Base-by-base conservation (phyloP, 1,140 invertebrate species). In the Pygmarrhopalites habei region DNA sequence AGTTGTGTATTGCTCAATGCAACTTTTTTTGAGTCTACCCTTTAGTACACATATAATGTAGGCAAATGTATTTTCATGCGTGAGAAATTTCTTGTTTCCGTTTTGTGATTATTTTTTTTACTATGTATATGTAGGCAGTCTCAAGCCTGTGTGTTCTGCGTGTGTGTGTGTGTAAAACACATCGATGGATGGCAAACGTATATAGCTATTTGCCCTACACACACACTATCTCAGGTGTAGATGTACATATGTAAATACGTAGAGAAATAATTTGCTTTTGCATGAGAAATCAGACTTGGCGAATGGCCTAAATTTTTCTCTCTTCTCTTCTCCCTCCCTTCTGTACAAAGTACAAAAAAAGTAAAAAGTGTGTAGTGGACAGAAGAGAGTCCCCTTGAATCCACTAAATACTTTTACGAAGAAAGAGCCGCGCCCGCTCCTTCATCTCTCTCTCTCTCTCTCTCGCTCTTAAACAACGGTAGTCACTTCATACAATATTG, bases 1-100 rank as follows among this genome's bases (percentile, higher is more conserved):
- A n/a, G n/a, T n/a, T n/a, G n/a, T n/a, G n/a, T n/a, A n/a, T n/a
- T n/a, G n/a, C n/a, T n/a, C n/a, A n/a, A n/a, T n/a, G n/a, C n/a
- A n/a, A n/a, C n/a, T n/a, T n/a, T n/a, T n/a, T n/a, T n/a, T n/a
- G n/a, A n/a, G n/a, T n/a, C n/a, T n/a, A n/a, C n/a, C n/a, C n/a
- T n/a, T n/a, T n/a, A n/a, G n/a, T n/a, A n/a, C n/a, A n/a, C n/a
- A n/a, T n/a, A n/a, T n/a, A 41, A 56, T 41, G 35, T 35, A 56
- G 53, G 53, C 25, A 41, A 56, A 56, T 56, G 23, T 39, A 56
- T 32, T 56, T 56, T 35, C 29, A 56, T 56, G 53, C 53, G 53
- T 56, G 53, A 56, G 53, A 56, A 56, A 56, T 39, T 56, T 56
- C 53, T 56, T 39, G 53, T 41, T 56, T 56, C 53, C 53, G 53